phyloP scores from a whole-genome alignment of 2,888 invertebrate genomes.

The Esperia sulphurella region DNA sequence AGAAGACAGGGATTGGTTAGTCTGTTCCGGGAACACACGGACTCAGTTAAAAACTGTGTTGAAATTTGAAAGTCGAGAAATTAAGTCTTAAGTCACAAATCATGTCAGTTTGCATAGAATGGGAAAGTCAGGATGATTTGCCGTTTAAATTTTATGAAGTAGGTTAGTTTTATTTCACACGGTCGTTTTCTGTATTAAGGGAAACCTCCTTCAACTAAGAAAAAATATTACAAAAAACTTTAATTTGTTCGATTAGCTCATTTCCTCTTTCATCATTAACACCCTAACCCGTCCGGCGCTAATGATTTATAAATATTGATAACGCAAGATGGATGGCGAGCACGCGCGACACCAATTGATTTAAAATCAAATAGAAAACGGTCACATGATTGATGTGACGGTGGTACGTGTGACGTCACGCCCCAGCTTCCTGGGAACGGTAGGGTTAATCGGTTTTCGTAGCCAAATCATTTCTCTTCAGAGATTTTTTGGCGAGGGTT shows the following conservation, averaged over 20 bases:
- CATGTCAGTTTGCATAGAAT: no score
- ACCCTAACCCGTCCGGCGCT: slow-evolving; percentile 34
- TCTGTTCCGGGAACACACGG: no score
- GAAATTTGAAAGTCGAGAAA: no score
- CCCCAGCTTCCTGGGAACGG: slow-evolving; percentile 58
- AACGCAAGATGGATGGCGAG: slow-evolving; percentile 67
- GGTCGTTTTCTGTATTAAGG: no score
- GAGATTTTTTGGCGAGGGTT: not conserved
- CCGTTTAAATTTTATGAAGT: no score
- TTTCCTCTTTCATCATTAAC: slow-evolving; percentile 37
- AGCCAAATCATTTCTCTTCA: slow-evolving; percentile 40
- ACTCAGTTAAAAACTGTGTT: no score
- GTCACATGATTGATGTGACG: slow-evolving; percentile 56
- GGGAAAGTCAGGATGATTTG: no score
- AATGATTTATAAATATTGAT: slow-evolving; percentile 64
- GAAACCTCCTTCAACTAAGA: not conserved
- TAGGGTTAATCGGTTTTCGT: slow-evolving; percentile 44
- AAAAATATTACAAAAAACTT: not conserved
- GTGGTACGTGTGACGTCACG: slow-evolving; percentile 41
- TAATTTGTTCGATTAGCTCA: slow-evolving; percentile 18
- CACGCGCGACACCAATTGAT: slow-evolving; percentile 75
- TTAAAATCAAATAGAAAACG: slow-evolving; percentile 67
- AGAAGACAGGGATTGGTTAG: no score
- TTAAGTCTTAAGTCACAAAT: no score
- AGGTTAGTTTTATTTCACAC: no score